Evolutionary conservation across 2,797 vertebrate species (phyloP).

Genomic region (Neosalanx taihuensis): DNA sequence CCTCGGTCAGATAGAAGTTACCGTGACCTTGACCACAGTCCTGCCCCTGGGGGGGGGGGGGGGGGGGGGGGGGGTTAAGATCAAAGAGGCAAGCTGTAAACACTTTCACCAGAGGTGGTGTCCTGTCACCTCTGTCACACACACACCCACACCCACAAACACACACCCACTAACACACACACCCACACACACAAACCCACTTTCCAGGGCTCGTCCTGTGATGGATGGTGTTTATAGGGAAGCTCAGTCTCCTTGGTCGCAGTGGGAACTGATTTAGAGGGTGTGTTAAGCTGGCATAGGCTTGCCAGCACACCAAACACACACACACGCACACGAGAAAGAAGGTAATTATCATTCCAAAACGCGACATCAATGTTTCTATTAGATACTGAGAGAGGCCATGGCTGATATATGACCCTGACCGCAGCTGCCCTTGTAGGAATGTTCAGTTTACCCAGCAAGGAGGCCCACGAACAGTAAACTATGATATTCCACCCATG

Average conservation of each 20-base stretch:
- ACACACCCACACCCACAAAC: background rate
- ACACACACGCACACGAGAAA: background rate
- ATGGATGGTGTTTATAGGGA: constrained; percentile 8
- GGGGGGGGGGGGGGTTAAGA: constrained; percentile 18
- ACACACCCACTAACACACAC: too few species aligned
- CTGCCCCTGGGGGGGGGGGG: constrained; percentile 8
- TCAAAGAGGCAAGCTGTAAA: constrained; percentile 20
- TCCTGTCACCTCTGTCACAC: background rate
- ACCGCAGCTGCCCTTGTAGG: background rate
- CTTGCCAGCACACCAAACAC: background rate
- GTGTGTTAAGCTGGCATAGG: background rate
- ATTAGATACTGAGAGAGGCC: background rate
- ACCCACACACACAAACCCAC: background rate
- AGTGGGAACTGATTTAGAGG: constrained; percentile 4
- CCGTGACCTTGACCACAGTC: background rate
- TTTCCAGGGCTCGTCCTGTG: background rate
- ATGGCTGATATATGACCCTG: constrained; percentile 5
- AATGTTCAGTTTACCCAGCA: constrained; percentile 6
- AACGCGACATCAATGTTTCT: too few species aligned
- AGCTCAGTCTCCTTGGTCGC: background rate
- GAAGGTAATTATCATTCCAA: background rate
- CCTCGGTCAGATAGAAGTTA: constrained; percentile 16
- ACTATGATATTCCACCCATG: constrained; percentile 5
- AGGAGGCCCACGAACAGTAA: background rate
- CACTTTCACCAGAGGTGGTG: background rate